phyloP scores from a whole-genome alignment of 2,113 vertebrate genomes.

The Okapia johnstoni region DNA sequence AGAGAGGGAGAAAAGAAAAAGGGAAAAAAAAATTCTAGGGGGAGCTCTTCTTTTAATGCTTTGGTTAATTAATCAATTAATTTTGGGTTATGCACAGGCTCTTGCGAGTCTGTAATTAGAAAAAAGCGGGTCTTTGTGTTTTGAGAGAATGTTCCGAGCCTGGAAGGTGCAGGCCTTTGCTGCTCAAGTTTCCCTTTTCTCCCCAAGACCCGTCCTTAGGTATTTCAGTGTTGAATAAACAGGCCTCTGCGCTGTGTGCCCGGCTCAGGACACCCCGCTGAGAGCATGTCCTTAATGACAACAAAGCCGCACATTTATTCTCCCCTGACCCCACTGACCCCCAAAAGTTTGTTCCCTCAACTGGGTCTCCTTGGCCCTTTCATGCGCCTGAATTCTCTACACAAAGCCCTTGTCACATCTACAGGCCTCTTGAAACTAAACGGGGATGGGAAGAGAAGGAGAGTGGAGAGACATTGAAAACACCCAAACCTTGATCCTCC shows the following conservation, averaged over 20 bases:
- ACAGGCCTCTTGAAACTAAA: constrained; percentile 77
- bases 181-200: constrained; percentile 65
- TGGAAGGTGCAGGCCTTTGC: constrained; percentile 70
- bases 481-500: constrained; percentile 82
- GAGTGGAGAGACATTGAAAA: constrained; percentile 73
- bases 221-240: constrained; percentile 84
- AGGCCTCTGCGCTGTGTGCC: constrained; percentile 65
- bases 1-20: background rate
- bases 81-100: constrained; percentile 61
- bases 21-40: background rate
- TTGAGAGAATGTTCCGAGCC: background rate
- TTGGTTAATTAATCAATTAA: constrained; percentile 50
- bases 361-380: constrained; percentile 89
- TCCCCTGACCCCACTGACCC: constrained; percentile 93
- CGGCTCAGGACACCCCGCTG: constrained; percentile 90
- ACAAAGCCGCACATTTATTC: constrained; percentile 97
- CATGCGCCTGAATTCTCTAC: constrained; percentile 87
- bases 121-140: constrained; percentile 62
- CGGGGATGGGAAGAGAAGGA: constrained; percentile 54
- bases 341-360: constrained; percentile 92
- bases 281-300: constrained; percentile 93
- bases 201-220: constrained; percentile 69
- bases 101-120: constrained; percentile 60
- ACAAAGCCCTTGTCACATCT: constrained; percentile 87
- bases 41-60: constrained; percentile 50